These are phyloP conservation scores for Pammene aurita DNA, from an alignment of 2,888 invertebrate genomes.

Conservation along the genomic window DNA sequence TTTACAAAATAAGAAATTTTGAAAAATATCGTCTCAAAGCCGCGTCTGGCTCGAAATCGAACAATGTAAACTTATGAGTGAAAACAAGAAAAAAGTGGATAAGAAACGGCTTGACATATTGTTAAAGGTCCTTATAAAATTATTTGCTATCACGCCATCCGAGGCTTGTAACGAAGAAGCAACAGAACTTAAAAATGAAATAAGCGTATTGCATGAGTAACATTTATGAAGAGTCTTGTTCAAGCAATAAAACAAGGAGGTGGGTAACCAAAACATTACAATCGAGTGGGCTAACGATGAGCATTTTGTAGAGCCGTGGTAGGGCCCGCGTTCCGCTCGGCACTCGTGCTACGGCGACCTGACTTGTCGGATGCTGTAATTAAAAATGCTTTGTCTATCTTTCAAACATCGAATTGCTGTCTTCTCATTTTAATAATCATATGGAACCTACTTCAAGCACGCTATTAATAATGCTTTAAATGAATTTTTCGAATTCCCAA, in stretches of 20 bases:
- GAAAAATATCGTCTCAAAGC: slow-evolving; percentile 74
- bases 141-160: slow-evolving; percentile 82
- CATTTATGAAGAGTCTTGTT: slow-evolving; percentile 59
- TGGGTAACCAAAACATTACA: slow-evolving; percentile 51
- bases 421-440: slow-evolving; percentile 75
- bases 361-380: slow-evolving; percentile 33
- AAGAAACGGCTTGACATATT: slow-evolving; percentile 77
- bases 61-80: slow-evolving; percentile 81
- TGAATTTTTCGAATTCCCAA: slow-evolving; percentile 81
- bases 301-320: slow-evolving; percentile 6
- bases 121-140: slow-evolving; percentile 80
- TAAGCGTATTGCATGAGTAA: slow-evolving; percentile 58
- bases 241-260: slow-evolving; percentile 58
- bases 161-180: slow-evolving; percentile 69
- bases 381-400: slow-evolving; percentile 42
- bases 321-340: background rate
- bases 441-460: slow-evolving; percentile 69
- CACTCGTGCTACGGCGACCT: background rate
- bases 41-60: slow-evolving; percentile 70
- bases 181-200: slow-evolving; percentile 55
- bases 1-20: slow-evolving; percentile 64
- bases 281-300: slow-evolving; percentile 23
- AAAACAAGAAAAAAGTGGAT: slow-evolving; percentile 73
- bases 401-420: slow-evolving; percentile 48
- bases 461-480: slow-evolving; percentile 80